Base-by-base conservation (phyloP, 2,888 invertebrate genomes). In the Drosophila sordidapex region DNA sequence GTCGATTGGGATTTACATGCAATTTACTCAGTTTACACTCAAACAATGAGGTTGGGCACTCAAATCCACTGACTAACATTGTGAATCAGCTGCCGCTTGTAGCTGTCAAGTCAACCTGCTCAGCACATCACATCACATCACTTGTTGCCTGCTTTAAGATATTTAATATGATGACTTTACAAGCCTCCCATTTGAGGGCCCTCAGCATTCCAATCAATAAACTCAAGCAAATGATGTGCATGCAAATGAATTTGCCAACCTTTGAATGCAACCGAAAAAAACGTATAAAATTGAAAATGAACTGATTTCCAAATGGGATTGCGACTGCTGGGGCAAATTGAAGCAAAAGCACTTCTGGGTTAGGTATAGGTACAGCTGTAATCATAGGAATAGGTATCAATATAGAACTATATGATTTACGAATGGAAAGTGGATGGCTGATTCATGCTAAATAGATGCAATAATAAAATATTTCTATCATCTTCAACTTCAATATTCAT, bases 121-220 rank as follows among this genome's bases (percentile, higher is more conserved):
- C 40, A 51, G 25, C 25, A 27, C 31, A 51, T n/a, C 21, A 18
- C 29, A 51, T 18, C 25, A 27, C 40, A 66, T 52, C 67, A 68
- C 67, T 69, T 68, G 67, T 68, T 68, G 67, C 31, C 57, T 25
- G 48, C 43, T 29, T 35, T 36, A 33, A 46, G 38, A 31, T 35
- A 29, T 58, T 21, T 31, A 52, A 59, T 70, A 67, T 71, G 57
- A 31, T 43, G 64, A 29, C 18, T 27, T 13, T 11, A 1, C n/a
- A 35, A n/a, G 54, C 2, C 18, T 0, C n/a, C 6, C 10, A 4
- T 25, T 8, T n/a, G 38, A 15, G 18, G 43, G 36, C 21, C 15
- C 31, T 54, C 25, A 40, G 61, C 76, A 70, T 74, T 65, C 40
- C 76, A 81, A 82, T 81, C 83, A 78, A 84, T 84, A 73, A 68